phyloP scores from a whole-genome alignment of 2,888 invertebrate species.

The Xylota sylvarum region DNA sequence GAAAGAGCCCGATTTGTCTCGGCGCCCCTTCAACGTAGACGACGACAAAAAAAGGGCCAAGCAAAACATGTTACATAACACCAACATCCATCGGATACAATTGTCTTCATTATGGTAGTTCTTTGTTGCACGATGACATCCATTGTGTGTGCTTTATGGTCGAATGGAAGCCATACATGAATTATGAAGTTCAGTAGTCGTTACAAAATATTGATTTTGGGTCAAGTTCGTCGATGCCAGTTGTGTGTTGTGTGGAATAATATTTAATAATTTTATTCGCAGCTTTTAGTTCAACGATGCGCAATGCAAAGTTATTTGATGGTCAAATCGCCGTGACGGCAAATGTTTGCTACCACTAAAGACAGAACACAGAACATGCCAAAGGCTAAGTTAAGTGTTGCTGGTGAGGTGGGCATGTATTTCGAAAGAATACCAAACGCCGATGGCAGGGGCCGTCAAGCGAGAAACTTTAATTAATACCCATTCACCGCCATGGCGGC shows the following conservation, averaged over 20 bases:
- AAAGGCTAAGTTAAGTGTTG: conserved; percentile 14
- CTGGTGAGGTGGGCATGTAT: neutral
- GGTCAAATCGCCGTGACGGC: conserved; percentile 25
- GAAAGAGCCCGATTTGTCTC: neutral
- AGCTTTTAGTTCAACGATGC: conserved; percentile 8
- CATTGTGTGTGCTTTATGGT: conserved; percentile 35
- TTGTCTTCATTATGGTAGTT: conserved; percentile 14
- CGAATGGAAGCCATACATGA: conserved; percentile 12
- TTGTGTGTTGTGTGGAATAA: conserved; percentile 26
- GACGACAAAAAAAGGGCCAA: conserved; percentile 15
- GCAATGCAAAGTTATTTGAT: conserved; percentile 12
- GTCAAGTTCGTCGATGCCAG: conserved; percentile 44
- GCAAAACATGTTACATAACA: conserved; percentile 7
- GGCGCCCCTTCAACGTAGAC: neutral
- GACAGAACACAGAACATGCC: conserved; percentile 4
- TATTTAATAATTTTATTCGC: conserved; percentile 20
- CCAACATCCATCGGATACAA: conserved; percentile 3
- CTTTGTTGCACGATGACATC: neutral
- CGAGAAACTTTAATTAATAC: conserved; percentile 56
- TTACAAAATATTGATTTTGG: conserved; percentile 38
- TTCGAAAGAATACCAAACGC: conserved; percentile 16
- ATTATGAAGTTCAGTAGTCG: conserved; percentile 29
- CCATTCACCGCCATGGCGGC: conserved; percentile 11
- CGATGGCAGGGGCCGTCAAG: conserved; percentile 34
- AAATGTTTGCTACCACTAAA: conserved; percentile 12